A percentile compares a stretch with the other conserved stretches of the same genome.
phyloP scores from a whole-genome alignment of 2,888 invertebrate species.

The Oligia strigilis region DNA sequence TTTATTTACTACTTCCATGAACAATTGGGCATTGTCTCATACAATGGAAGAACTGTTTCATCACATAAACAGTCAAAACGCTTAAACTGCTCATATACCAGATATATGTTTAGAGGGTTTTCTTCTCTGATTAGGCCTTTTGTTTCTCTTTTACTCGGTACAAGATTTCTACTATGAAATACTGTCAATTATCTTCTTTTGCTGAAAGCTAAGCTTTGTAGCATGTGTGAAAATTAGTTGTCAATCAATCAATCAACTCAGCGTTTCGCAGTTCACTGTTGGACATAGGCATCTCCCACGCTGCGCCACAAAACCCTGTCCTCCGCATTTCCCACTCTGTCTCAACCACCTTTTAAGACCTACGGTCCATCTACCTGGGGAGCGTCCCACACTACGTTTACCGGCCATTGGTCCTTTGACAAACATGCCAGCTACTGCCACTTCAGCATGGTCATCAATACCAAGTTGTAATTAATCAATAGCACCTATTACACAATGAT shows the following conservation, averaged over 20 bases:
- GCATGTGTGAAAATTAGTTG: not conserved
- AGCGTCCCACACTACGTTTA: no score
- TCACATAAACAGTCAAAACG: not conserved
- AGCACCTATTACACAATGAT: conserved; percentile 15
- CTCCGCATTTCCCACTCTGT: no score
- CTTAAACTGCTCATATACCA: not conserved
- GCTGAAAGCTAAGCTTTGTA: no score
- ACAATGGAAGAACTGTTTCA: not conserved
- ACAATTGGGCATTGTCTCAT: not conserved
- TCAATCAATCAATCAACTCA: no score
- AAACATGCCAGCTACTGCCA: no score
- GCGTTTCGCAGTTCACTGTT: no score
- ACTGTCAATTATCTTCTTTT: not conserved
- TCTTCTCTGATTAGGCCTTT: not conserved
- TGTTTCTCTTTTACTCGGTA: not conserved
- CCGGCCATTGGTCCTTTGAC: no score
- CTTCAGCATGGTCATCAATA: not conserved
- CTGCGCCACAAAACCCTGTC: no score
- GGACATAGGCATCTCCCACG: no score
- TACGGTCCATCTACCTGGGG: no score
- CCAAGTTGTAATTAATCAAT: conserved; percentile 2
- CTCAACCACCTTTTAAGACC: no score
- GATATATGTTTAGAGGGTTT: not conserved
- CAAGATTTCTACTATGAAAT: not conserved
- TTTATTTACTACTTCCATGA: not conserved